Conservation (phyloP, 1,140 invertebrate species). For the Rhyacophila brunnea region DNA sequence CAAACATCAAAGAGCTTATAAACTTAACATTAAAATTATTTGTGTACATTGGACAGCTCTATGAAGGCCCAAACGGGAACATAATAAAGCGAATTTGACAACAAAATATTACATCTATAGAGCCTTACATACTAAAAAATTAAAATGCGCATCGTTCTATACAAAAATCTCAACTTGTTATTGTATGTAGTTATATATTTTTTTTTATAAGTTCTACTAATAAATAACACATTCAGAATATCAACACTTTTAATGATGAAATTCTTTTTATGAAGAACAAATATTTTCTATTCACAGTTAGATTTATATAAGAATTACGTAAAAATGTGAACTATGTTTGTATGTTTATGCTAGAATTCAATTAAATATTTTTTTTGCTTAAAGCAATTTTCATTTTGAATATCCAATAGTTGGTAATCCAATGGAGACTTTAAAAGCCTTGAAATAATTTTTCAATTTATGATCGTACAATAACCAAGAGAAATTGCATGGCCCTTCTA, state of each 20-base stretch:
- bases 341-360: conserved; percentile 2
- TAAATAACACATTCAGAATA: conserved; percentile 19
- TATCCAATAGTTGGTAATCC: conserved; percentile 4
- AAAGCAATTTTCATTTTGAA: conserved; percentile 14
- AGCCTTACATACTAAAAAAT: conserved; percentile 14
- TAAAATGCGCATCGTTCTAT: conserved; percentile 15
- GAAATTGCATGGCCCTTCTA: background rate
- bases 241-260: conserved; percentile 7
- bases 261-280: conserved; percentile 18
- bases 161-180: conserved; percentile 8
- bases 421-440: conserved; percentile 15
- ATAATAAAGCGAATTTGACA: conserved; percentile 2
- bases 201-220: conserved; percentile 11
- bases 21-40: conserved; percentile 19
- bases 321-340: conserved; percentile 18
- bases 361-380: conserved; percentile 23
- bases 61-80: conserved; percentile 5
- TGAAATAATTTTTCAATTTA: conserved; percentile 8
- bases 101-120: conserved; percentile 16
- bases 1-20: conserved; percentile 16
- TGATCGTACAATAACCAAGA: background rate
- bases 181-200: conserved; percentile 5
- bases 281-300: conserved; percentile 9
- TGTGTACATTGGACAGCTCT: conserved; percentile 18
- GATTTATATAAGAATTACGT: conserved; percentile 5